These are phyloP conservation scores for Temnothorax curvispinosus DNA, from an alignment of 1,140 invertebrate genomes.

Conservation along the genomic window DNA sequence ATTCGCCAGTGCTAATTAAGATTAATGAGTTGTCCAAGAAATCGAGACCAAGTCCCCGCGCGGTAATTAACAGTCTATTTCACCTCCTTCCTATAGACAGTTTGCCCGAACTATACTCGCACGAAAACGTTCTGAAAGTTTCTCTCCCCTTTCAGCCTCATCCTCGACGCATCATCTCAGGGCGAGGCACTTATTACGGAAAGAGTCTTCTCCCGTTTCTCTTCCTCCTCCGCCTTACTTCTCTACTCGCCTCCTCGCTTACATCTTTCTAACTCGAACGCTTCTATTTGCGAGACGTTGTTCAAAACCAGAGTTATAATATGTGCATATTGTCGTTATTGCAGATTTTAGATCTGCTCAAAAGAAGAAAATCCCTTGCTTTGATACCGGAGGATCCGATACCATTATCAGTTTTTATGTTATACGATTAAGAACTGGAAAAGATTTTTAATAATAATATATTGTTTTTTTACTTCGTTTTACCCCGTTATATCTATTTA, in stretches of 20 bases:
- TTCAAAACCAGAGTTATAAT: conserved; percentile 4
- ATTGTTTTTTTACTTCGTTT: background rate
- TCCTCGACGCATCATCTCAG: conserved; percentile 28
- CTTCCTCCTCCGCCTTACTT: background rate
- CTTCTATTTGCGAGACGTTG: conserved; percentile 29
- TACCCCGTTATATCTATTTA: background rate
- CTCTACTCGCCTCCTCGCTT: conserved; percentile 29
- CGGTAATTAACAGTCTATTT: conserved; percentile 63
- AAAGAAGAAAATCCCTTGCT: background rate
- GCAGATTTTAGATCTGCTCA: background rate
- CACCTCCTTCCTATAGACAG: conserved; percentile 43
- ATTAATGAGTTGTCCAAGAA: conserved; percentile 66
- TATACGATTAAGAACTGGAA: background rate
- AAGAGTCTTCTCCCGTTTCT: conserved; percentile 24
- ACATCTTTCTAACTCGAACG: background rate
- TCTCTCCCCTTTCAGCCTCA: conserved; percentile 34
- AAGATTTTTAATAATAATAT: background rate
- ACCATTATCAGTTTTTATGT: background rate
- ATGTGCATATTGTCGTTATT: background rate
- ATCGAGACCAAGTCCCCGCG: conserved; percentile 55
- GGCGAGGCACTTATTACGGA: conserved; percentile 43
- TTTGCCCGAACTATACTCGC: background rate
- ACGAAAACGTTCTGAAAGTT: conserved; percentile 39
- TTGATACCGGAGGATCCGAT: background rate
- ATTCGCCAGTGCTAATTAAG: conserved; percentile 58